Evolutionary conservation across 2,888 invertebrate species (phyloP).

Genomic region (Thalpophila matura): DNA sequence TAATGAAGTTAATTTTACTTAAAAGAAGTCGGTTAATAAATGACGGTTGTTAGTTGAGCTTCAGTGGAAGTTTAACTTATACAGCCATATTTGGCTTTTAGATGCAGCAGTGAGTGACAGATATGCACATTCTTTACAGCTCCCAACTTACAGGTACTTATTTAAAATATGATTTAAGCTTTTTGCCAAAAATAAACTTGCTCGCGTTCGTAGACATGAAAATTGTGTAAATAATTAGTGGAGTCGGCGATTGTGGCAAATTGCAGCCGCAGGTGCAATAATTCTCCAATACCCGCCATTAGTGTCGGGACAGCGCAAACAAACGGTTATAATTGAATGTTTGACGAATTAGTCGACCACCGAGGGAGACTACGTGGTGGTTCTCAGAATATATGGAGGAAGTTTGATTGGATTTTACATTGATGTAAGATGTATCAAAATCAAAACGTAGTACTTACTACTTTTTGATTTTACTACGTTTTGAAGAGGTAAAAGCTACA

Average conservation of each 20-base stretch:
- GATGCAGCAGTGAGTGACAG: not conserved
- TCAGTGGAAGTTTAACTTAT: no score
- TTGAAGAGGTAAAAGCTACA: no score
- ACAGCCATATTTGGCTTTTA: no score
- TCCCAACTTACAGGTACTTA: no score
- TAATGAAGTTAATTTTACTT: no score
- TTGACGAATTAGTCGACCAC: conserved; percentile 83
- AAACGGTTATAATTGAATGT: conserved; percentile 77
- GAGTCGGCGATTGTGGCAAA: conserved; percentile 77
- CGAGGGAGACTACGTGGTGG: conserved; percentile 58
- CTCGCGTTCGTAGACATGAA: conserved; percentile 43
- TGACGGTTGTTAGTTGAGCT: no score
- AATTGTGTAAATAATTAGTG: conserved; percentile 69
- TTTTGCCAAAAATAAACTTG: conserved; percentile 29
- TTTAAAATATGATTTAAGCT: no score
- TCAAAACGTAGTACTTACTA: no score
- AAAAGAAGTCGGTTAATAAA: no score
- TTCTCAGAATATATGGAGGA: conserved; percentile 11
- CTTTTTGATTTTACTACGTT: no score
- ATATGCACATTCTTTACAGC: no score
- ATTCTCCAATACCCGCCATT: conserved; percentile 80
- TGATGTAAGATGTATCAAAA: not conserved
- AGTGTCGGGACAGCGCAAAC: conserved; percentile 84
- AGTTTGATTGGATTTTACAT: conserved; percentile 13
- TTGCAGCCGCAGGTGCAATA: conserved; percentile 81